Conservation (phyloP, 2,888 invertebrate genomes). For the Clunio marinus region DNA sequence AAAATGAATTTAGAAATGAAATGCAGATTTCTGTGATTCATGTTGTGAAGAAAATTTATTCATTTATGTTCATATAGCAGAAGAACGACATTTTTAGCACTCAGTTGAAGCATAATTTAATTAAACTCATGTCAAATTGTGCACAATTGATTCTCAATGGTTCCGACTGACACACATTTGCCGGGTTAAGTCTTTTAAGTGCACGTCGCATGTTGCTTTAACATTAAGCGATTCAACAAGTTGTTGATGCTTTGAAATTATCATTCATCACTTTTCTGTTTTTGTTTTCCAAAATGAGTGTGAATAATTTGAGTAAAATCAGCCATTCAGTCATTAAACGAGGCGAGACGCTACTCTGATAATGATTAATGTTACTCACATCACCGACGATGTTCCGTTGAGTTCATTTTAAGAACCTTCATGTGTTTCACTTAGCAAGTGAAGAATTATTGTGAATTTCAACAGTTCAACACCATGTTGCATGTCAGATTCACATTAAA, state of each 20-base stretch:
- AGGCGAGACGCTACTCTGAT: neutral
- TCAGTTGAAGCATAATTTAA: conserved; percentile 14
- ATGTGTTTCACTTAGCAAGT: neutral
- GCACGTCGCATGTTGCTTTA: neutral
- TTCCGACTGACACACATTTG: conserved; percentile 12
- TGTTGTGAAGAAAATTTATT: neutral
- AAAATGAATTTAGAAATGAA: conserved; percentile 23
- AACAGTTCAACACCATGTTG: neutral
- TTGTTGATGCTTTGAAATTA: neutral
- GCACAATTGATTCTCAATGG: conserved; percentile 28
- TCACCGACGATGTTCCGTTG: neutral
- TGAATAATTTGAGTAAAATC: conserved; percentile 11
- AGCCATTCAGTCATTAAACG: too few species aligned
- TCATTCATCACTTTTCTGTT: neutral
- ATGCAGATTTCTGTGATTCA: conserved; percentile 5
- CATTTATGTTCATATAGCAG: neutral
- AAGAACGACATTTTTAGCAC: conserved; percentile 2
- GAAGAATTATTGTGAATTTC: neutral
- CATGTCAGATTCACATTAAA: conserved; percentile 2
- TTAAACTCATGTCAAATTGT: conserved; percentile 25
- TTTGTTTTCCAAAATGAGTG: conserved; percentile 13
- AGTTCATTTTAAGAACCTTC: neutral
- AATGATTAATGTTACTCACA: neutral
- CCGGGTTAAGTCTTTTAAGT: neutral
- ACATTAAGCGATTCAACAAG: conserved; percentile 23